Evolutionary conservation across 1,140 invertebrate species (phyloP).

Genomic region (Brachystomella parvula): DNA sequence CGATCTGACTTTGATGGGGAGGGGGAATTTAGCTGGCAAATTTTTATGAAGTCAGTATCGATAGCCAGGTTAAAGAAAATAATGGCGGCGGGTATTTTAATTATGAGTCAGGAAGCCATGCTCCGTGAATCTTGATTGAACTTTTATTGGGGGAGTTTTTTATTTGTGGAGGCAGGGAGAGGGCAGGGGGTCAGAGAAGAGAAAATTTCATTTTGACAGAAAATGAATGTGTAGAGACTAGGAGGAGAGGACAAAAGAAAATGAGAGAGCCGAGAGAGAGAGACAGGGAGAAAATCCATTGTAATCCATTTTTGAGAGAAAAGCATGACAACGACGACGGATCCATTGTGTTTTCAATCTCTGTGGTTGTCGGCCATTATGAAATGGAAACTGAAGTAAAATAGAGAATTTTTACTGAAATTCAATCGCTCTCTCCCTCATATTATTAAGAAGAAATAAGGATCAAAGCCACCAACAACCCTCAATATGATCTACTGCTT

Average conservation of each 20-base stretch:
- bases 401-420: neutral
- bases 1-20: too few species aligned
- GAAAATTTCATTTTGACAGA: constrained; percentile 18
- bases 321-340: constrained; percentile 14
- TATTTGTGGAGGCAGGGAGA: constrained; percentile 5
- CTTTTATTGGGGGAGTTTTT: constrained; percentile 23
- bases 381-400: constrained; percentile 15
- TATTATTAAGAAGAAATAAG: neutral
- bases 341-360: neutral
- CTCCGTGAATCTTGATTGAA: constrained; percentile 4
- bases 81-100: too few species aligned
- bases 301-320: constrained; percentile 1
- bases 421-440: neutral
- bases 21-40: too few species aligned
- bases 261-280: neutral
- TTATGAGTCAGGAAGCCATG: neutral
- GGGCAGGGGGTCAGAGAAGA: constrained; percentile 24
- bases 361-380: constrained; percentile 27
- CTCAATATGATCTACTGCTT: too few species aligned
- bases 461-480: neutral
- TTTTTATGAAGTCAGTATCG: too few species aligned
- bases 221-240: constrained; percentile 21
- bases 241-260: neutral
- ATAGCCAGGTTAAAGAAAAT: too few species aligned
- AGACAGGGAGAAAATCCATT: neutral